Conservation (phyloP, 2,797 vertebrate species). For the Morelia viridis region DNA sequence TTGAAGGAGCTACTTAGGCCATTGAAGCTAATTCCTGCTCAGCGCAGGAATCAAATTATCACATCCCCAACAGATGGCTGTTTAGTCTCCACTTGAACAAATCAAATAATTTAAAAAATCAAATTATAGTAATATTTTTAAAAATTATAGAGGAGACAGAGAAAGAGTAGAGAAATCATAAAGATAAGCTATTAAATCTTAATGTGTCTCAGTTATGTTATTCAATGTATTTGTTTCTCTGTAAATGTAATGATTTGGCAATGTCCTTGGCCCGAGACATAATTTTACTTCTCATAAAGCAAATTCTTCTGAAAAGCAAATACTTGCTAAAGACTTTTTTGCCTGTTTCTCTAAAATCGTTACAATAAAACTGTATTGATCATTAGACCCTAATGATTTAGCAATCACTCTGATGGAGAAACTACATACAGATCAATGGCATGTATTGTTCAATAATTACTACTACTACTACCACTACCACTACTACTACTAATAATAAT, state of each 20-base stretch:
- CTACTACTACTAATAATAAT: neutral
- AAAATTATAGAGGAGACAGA: neutral
- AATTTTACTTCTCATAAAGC: conserved; percentile 25
- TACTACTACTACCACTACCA: neutral
- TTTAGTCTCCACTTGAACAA: neutral
- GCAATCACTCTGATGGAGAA: neutral
- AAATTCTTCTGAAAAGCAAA: conserved; percentile 10
- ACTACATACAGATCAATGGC: conserved; percentile 10
- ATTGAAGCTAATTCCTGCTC: neutral
- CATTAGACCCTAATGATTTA: conserved; percentile 31
- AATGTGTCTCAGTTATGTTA: neutral
- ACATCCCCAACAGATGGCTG: neutral
- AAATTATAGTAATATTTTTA: neutral
- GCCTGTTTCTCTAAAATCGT: conserved; percentile 19
- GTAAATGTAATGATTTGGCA: conserved; percentile 11
- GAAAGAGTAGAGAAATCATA: neutral
- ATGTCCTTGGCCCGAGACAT: neutral
- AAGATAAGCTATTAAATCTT: neutral
- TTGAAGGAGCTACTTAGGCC: neutral
- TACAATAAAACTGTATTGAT: conserved; percentile 27
- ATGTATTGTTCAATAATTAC: conserved; percentile 26
- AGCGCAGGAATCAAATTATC: neutral
- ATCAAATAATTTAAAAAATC: neutral
- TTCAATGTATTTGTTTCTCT: conserved; percentile 26
- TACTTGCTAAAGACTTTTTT: neutral